These are phyloP conservation scores for Tetrax tetrax DNA, from an alignment of 2,113 vertebrate species.

Conservation along the genomic window DNA sequence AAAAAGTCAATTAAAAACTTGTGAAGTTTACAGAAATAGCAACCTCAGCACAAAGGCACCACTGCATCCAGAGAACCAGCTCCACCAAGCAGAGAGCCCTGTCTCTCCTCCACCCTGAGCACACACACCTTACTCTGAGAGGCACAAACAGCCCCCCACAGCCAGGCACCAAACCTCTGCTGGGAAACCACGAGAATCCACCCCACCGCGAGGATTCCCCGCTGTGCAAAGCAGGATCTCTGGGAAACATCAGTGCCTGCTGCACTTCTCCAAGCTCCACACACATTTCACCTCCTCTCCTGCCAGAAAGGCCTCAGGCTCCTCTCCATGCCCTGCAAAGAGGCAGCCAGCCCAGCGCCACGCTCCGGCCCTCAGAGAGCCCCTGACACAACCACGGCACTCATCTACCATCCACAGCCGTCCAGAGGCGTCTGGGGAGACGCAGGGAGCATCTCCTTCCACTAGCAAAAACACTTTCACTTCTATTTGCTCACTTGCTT, in stretches of 20 bases:
- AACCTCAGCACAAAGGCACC: not conserved
- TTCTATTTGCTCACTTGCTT: not conserved
- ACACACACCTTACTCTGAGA: not conserved
- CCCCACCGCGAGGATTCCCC: not conserved
- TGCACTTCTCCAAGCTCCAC: not conserved
- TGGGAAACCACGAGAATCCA: not conserved
- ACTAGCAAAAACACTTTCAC: not conserved
- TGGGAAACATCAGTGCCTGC: not conserved
- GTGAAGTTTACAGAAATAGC: not conserved
- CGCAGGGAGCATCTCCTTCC: not conserved
- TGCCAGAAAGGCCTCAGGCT: not conserved
- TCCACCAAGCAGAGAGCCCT: not conserved
- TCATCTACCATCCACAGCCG: not conserved
- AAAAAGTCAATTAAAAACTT: not conserved
- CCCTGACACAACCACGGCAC: not conserved
- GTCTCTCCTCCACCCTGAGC: not conserved
- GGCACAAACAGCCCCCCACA: not conserved
- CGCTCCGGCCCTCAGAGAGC: not conserved
- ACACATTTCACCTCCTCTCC: not conserved
- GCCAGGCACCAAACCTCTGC: not conserved
- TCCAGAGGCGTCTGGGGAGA: not conserved
- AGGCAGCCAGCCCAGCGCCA: not conserved
- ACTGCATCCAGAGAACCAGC: not conserved
- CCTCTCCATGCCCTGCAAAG: not conserved
- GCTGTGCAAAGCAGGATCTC: not conserved